Evolutionary conservation across 2,113 vertebrate species (phyloP).

Genomic region (Okapia johnstoni): DNA sequence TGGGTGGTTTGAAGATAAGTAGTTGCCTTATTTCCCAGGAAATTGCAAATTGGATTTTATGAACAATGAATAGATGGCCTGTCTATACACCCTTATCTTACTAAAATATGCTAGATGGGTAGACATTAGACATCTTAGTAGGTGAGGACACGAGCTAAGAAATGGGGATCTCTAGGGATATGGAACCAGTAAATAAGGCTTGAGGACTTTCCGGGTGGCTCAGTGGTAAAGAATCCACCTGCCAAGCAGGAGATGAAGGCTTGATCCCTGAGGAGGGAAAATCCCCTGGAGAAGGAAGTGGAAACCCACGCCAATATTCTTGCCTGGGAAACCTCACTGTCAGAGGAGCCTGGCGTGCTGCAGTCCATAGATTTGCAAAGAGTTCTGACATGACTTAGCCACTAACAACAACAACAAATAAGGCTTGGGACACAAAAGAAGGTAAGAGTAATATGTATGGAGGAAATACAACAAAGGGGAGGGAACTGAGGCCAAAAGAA

Average conservation of each 20-base stretch:
- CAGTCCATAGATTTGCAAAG: background rate
- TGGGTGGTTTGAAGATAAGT: slow-evolving; percentile 21
- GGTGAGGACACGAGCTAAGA: slow-evolving; percentile 17
- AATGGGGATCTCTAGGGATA: background rate
- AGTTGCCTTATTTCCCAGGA: background rate
- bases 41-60: background rate
- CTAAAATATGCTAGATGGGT: background rate
- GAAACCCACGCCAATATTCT: background rate
- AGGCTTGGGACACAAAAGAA: background rate
- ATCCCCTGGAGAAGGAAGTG: background rate
- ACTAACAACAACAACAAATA: background rate
- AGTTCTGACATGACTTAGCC: background rate
- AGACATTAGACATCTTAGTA: background rate
- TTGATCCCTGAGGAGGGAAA: background rate
- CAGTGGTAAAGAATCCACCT: background rate
- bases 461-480: background rate
- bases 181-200: background rate
- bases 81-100: background rate
- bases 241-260: background rate
- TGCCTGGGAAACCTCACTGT: background rate
- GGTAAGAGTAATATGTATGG: background rate
- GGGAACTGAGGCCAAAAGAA: background rate
- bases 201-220: background rate
- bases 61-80: background rate
- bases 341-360: background rate